Evolutionary conservation across 2,113 vertebrate genomes (phyloP).

Genomic region (Nycticebus coucang): DNA sequence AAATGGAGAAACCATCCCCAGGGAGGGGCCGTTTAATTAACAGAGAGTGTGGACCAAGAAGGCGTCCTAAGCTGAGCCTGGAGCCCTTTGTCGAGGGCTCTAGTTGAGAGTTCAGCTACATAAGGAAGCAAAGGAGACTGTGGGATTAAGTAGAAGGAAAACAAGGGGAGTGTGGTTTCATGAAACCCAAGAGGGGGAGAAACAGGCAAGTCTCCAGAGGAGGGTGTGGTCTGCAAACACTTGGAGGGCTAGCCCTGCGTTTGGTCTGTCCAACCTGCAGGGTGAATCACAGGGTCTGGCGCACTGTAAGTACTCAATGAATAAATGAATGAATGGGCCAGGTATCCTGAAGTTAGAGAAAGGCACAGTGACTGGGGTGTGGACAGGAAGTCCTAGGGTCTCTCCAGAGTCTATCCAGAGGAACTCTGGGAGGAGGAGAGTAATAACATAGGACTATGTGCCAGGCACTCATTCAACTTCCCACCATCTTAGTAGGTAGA

Average conservation of each 20-base stretch:
- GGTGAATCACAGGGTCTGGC: neutral
- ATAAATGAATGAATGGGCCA: neutral
- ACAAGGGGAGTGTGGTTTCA: neutral
- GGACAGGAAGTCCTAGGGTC: neutral
- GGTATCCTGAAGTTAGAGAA: neutral
- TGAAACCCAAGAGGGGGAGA: neutral
- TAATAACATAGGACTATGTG: too few species aligned
- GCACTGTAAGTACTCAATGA: neutral
- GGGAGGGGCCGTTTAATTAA: neutral
- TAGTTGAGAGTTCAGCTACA: neutral
- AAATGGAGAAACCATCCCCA: neutral
- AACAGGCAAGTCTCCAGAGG: neutral
- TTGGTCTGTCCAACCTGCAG: neutral
- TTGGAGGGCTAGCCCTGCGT: neutral
- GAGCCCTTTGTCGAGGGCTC: too few species aligned
- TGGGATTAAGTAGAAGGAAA: neutral
- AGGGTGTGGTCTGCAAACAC: neutral
- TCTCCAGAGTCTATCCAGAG: neutral
- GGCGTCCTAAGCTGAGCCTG: neutral
- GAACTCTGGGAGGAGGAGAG: neutral
- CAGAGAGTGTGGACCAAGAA: neutral
- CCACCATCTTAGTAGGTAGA: neutral
- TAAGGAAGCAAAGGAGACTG: neutral
- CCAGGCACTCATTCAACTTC: neutral
- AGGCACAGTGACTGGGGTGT: neutral